Base-by-base conservation (phyloP, 37 sponge, comb jelly and placozoan species). In the Diacarnus erythraeanus region DNA sequence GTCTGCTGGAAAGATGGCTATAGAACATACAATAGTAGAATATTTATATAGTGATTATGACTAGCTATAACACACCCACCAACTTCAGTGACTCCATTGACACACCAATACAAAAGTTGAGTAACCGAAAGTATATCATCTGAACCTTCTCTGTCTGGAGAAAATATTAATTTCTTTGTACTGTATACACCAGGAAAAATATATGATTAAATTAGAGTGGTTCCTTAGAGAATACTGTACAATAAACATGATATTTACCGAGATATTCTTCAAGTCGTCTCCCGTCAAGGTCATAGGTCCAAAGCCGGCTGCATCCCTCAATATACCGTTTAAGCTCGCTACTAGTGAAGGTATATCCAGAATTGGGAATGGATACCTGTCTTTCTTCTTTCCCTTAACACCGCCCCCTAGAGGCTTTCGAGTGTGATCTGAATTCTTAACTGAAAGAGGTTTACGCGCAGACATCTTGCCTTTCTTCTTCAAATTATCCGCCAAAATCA, bases 1-100 rank as follows among this genome's bases (percentile, higher is more conserved):
- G n/a, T n/a, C n/a, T 37, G n/a, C 25, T 71, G 41, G 42, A 71
- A 6, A 22, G 42, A 71, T 37, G 42, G 71, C 71, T 71, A 25
- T 60, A 47, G 12, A 47, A 12, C 12, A 15, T 47, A 47, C n/a
- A n/a, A n/a, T n/a, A n/a, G n/a, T n/a, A n/a, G n/a, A n/a, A n/a
- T n/a, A n/a, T n/a, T n/a, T n/a, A n/a, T n/a, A n/a, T n/a, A n/a
- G n/a, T n/a, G n/a, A n/a, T n/a, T n/a, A n/a, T n/a, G n/a, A n/a
- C n/a, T n/a, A n/a, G n/a, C 51, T 47, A 15, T 12, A 47, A 12
- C 51, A 15, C 6, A 6, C 51, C 12, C 12, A 47, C 51, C 51
- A 15, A 12, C 12, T 47, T 47, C 51, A 47, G 12, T 15, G 51
- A 47, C 51, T 47, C 51, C 6, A 15, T 47, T 6, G 51, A 47